A percentile compares a stretch with the other conserved stretches of the same genome.
These are phyloP conservation scores for Ptycholaimellus sp. DNA, from an alignment of 2,888 invertebrate genomes.

Conservation along the genomic window DNA sequence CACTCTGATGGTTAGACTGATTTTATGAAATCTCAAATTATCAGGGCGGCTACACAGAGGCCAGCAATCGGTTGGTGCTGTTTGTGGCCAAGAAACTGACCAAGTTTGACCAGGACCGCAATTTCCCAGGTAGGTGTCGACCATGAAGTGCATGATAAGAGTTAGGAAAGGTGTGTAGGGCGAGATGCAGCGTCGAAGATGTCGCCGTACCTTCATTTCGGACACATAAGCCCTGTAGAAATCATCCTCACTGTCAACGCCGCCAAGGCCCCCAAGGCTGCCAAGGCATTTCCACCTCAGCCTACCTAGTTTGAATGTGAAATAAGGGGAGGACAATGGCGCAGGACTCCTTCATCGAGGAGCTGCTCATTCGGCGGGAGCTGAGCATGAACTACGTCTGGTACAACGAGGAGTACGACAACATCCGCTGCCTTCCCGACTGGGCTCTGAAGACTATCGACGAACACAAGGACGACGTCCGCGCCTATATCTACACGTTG, in stretches of 20 bases:
- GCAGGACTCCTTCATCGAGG: slow-evolving; percentile 57
- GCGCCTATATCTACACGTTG: slow-evolving; percentile 46
- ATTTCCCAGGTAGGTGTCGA: neutral
- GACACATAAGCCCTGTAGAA: neutral
- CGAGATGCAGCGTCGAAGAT: no score
- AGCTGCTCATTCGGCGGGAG: slow-evolving; percentile 59
- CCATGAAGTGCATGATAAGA: no score
- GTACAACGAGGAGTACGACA: slow-evolving; percentile 61
- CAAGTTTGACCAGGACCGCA: neutral
- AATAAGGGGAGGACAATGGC: no score
- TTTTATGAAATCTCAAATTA: no score
- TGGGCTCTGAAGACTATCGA: slow-evolving; percentile 60
- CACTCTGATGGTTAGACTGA: no score
- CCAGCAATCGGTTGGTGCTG: no score
- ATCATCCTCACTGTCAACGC: neutral
- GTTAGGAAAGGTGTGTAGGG: no score
- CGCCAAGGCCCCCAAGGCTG: neutral
- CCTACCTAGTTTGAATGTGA: no score
- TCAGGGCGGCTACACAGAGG: no score
- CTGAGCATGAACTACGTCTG: slow-evolving; percentile 68
- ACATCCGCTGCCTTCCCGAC: slow-evolving; percentile 30
- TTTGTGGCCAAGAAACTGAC: no score
- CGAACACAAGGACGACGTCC: slow-evolving; percentile 50
- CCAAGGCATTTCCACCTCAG: slow-evolving; percentile 15
- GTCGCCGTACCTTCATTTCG: neutral